Evolutionary conservation across 2,113 vertebrate species (phyloP), one percentile per base, ranked within the genome.

Genomic region (Australoheros scitulus): DNA sequence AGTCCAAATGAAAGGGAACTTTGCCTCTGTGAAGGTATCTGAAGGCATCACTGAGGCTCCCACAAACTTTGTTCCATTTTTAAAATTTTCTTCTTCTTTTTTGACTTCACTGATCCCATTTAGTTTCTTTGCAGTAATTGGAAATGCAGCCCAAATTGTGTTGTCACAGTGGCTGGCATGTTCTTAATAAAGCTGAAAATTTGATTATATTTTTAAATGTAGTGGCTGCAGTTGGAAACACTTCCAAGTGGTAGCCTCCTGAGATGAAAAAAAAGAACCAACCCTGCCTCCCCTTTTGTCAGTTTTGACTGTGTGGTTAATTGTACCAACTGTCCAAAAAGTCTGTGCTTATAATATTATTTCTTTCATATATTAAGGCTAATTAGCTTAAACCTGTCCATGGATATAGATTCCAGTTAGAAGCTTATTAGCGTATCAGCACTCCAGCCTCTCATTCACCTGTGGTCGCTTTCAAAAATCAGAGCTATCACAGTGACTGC

Each of bases 1-100:
- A 80, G 70, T 41, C 76, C 76, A 88, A 87, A 61, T 60, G 32
- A 6, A 6, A 61, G 15, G 3, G 76, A 26, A 15, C 2, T 13
- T 24, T 58, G 47, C 78, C 24, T 68, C 18, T 52, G 11, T 43
- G 41, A 43, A 43, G 3, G 11, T 14, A 43, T 43, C 41, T 50
- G 47, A 50, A 50, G 47, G 14, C 47, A 50, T 32, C 26, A 72
- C 4, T 20, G 1, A 17, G 0, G 29, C 32, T 1, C 52, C 52
- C 65, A 72, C 10, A 52, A 72, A 0, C 1, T 13, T 72, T 32
- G 20, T 52, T n/a, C 4, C 43, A 32, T 32, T 20, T 47, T 72
- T 52, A 20, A 70, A 68, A 7, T 7, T 34, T 7, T 7, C 6
- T 7, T 70, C 2, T 24, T 0, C 2, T 2, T 0, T 24, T 55